Conservation (phyloP, 2,113 vertebrate genomes). For the Apistogramma diplotaenia region DNA sequence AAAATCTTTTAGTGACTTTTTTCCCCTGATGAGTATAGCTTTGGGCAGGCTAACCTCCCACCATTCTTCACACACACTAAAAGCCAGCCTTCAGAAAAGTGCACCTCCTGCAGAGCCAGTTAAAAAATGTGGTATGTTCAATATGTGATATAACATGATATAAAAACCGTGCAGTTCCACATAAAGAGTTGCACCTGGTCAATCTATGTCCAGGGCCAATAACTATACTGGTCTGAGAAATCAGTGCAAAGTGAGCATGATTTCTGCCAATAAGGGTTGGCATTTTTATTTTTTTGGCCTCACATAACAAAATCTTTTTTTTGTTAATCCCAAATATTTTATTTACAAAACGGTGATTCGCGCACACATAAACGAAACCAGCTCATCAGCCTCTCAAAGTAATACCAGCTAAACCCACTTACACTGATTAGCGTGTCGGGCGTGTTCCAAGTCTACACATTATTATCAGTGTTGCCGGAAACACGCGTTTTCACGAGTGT, state of each 20-base stretch:
- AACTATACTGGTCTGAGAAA: background rate
- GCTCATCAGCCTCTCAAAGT: background rate
- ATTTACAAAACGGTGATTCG: background rate
- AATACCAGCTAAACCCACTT: background rate
- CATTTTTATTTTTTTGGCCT: background rate
- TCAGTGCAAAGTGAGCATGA: background rate
- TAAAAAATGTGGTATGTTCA: background rate
- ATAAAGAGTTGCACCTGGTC: background rate
- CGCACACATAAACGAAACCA: background rate
- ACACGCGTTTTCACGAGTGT: background rate
- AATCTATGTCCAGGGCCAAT: background rate
- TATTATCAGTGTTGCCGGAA: conserved; percentile 41
- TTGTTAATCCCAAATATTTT: too few species aligned
- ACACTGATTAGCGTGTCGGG: background rate
- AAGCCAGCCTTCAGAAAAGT: background rate
- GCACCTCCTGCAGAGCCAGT: background rate
- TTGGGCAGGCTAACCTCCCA: background rate
- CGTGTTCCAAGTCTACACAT: conserved; percentile 3
- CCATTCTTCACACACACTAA: background rate
- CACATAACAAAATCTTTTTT: background rate
- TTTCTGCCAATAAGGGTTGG: background rate
- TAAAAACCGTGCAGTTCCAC: background rate
- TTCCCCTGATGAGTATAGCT: background rate
- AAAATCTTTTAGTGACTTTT: background rate
- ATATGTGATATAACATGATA: too few species aligned